These are phyloP conservation scores for Aradophagus sp. DNA, from an alignment of 1,140 invertebrate species.

Conservation along the genomic window DNA sequence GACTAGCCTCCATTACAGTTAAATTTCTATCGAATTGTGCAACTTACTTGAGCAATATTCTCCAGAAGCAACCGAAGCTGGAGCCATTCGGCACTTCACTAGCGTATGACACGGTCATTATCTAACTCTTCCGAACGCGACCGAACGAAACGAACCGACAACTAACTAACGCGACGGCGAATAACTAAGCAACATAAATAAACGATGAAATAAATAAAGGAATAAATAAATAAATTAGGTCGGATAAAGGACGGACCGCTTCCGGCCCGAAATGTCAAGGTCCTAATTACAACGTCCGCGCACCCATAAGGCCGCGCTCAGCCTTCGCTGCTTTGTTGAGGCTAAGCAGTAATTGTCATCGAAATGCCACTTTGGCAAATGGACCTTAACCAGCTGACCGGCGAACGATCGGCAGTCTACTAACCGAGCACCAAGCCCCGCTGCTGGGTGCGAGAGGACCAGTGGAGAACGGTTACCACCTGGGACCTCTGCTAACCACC, in stretches of 20 bases:
- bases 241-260: slow-evolving; percentile 10
- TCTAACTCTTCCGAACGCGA: slow-evolving; percentile 56
- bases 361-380: slow-evolving; percentile 33
- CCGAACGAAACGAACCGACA: too few species aligned
- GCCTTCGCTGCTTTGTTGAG: slow-evolving; percentile 20
- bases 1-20: slow-evolving; percentile 9
- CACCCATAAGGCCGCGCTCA: slow-evolving; percentile 64
- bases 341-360: slow-evolving; percentile 44
- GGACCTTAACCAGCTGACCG: slow-evolving; percentile 67
- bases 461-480: slow-evolving; percentile 65
- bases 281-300: too few species aligned
- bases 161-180: too few species aligned
- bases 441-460: slow-evolving; percentile 66
- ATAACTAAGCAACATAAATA: too few species aligned
- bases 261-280: too few species aligned
- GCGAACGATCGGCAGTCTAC: slow-evolving; percentile 67
- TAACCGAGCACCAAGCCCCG: slow-evolving; percentile 64
- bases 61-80: slow-evolving; percentile 93
- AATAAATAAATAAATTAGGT: slow-evolving; percentile 39
- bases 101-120: slow-evolving; percentile 91
- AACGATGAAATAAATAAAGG: slow-evolving; percentile 22
- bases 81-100: slow-evolving; percentile 91
- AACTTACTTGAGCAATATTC: slow-evolving; percentile 88
- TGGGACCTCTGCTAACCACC: slow-evolving; percentile 58
- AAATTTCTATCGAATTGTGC: slow-evolving; percentile 31